Evolutionary conservation across 2,888 invertebrate genomes (phyloP), one percentile per base, ranked within the genome.

Genomic region (Xestia rhomboidea): DNA sequence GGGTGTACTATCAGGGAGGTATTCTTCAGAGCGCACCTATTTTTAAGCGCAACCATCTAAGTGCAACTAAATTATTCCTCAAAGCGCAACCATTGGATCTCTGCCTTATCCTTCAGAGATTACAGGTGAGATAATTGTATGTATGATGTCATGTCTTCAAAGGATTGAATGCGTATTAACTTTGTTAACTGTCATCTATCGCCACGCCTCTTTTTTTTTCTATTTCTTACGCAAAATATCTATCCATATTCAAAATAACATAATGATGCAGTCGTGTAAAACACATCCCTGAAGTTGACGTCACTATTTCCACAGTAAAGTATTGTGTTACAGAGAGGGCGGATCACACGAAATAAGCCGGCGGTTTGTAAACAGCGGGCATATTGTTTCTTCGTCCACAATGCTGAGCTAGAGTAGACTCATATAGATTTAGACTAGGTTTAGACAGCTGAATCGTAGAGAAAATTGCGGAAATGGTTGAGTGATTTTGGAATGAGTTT

Each of bases 361-460:
- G 86, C 82, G 85, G 90, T 89, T 87, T 88, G 93, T 90, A 93
- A 92, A 93, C 90, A 93, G 78, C 76, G 82, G 77, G 91, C 86
- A 89, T 93, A 93, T 93, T 93, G 93, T 93, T 92, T 91, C 92
- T 91, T 88, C 85, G 89, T 87, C 86, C 86, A 87, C 89, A 87
- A 82, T 87, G 83, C 62, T 81, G 38, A 34, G 38, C 74, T 60
- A 78, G 34, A 78, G 34, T 81, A 82, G 62, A 77, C 64, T 63
- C 68, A 69, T 76, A 70, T 74, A 83, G 72, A 77, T 86, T 86
- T 88, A 72, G 30, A 69, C 67, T 70, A 67, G 63, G 79, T 74
- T 83, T 83, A 79, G 51, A 83, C 69, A 68, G 63, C 70, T 54
- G 68, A 57, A 73, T 73, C 1, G 67, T 46, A 34, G 57, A 46